A percentile compares a stretch with the other conserved stretches of the same genome.
Evolutionary conservation across 2,888 invertebrate genomes (phyloP).

Genomic region (Rhodophaea formosa): DNA sequence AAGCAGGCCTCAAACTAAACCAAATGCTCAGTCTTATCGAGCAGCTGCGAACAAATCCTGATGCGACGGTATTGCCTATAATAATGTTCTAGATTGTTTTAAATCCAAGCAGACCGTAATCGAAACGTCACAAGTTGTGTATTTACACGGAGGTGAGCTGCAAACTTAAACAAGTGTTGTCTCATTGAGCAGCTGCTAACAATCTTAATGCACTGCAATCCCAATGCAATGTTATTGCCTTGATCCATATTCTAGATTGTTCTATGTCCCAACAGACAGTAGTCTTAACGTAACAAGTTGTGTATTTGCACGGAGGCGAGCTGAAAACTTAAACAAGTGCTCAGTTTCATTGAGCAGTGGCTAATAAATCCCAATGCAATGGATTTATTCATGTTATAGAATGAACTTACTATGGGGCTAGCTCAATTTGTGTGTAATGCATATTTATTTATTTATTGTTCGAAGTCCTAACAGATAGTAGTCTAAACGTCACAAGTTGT

Average conservation of each 20-base stretch:
- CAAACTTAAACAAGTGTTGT: conserved; percentile 59
- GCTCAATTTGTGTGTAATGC: no score
- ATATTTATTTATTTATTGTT: neutral
- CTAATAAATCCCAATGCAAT: conserved; percentile 33
- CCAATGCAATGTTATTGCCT: neutral
- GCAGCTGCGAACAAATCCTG: conserved; percentile 22
- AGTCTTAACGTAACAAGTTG: conserved; percentile 50
- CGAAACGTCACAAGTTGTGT: conserved; percentile 55
- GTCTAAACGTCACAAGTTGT: conserved; percentile 51
- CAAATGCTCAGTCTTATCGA: neutral
- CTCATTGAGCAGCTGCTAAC: conserved; percentile 41
- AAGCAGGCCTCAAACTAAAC: neutral
- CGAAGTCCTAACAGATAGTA: conserved; percentile 29
- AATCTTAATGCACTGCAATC: no score
- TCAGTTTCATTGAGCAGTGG: conserved; percentile 39
- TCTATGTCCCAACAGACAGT: conserved; percentile 29
- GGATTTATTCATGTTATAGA: no score
- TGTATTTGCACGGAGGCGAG: conserved; percentile 56
- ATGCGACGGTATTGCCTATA: conserved; percentile 12
- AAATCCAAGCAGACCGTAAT: conserved; percentile 27
- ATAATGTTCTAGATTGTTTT: neutral
- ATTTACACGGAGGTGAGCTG: conserved; percentile 56
- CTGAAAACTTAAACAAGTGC: conserved; percentile 61
- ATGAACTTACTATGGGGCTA: no score
- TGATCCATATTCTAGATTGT: neutral